Percentiles rank a stretch among this genome's conserved stretches.
phyloP scores from a whole-genome alignment of 2,888 invertebrate species.

The Gibbula magus region DNA sequence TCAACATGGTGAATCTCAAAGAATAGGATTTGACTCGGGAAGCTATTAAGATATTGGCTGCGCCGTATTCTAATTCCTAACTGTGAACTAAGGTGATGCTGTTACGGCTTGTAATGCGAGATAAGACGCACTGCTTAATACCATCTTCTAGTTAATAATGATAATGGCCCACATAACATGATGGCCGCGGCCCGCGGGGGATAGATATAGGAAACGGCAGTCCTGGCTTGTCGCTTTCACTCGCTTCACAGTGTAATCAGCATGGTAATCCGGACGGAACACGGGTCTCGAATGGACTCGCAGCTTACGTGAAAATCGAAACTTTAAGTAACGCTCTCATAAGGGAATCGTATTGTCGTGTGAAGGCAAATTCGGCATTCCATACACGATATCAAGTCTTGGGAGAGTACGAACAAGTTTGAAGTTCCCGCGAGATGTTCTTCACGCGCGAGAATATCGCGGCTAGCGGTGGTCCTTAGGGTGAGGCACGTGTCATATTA shows the following conservation, averaged over 20 bases:
- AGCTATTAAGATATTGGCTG: constrained; percentile 3
- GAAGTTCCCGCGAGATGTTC: constrained; percentile 17
- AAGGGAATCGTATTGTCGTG: constrained; percentile 18
- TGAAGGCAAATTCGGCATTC: constrained; percentile 15
- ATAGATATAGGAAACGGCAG: background rate
- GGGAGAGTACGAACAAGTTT: constrained; percentile 3
- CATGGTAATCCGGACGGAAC: constrained; percentile 9
- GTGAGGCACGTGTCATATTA: background rate
- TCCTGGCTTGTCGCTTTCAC: background rate
- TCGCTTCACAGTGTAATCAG: constrained; percentile 1
- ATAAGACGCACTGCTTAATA: constrained; percentile 12
- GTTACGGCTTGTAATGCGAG: constrained; percentile 16
- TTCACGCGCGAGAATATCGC: background rate
- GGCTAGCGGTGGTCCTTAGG: background rate
- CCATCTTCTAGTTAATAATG: constrained; percentile 7
- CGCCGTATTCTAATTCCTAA: background rate
- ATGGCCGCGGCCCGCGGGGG: background rate
- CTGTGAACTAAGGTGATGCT: background rate
- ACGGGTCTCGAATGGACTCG: background rate
- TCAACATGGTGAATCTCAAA: background rate
- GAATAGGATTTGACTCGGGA: constrained; percentile 4
- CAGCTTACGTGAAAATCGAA: constrained; percentile 20
- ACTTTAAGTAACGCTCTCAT: constrained; percentile 11
- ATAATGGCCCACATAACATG: constrained; percentile 10
- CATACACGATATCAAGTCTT: background rate